Evolutionary conservation across 1,140 invertebrate genomes (phyloP).

Genomic region (Aphaenogaster rudis): DNA sequence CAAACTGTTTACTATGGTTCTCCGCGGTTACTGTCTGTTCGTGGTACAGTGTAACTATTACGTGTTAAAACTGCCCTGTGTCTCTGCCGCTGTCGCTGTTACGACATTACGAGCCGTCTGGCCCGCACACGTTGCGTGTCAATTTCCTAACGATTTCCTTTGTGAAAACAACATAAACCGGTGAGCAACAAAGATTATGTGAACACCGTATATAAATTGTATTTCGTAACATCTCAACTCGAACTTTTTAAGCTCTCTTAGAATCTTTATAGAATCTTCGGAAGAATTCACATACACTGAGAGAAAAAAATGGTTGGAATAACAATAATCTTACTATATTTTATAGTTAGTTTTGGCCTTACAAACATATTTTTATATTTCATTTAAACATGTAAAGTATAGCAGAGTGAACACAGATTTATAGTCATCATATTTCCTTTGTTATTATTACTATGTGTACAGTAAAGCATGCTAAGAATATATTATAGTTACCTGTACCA

Average conservation of each 20-base stretch:
- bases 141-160: constrained; percentile 7
- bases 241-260: not conserved
- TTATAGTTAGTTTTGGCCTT: too few species aligned
- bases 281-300: not conserved
- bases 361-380: too few species aligned
- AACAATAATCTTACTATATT: too few species aligned
- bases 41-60: constrained; percentile 58
- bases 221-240: not conserved
- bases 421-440: too few species aligned
- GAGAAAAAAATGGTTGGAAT: too few species aligned
- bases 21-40: constrained; percentile 35
- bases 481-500: too few species aligned
- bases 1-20: constrained; percentile 65
- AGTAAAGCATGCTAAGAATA: too few species aligned
- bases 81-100: constrained; percentile 12
- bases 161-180: not conserved
- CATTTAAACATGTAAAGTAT: too few species aligned
- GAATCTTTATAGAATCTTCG: not conserved
- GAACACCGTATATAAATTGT: not conserved
- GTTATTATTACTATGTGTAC: too few species aligned
- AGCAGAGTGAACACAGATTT: too few species aligned
- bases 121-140: not conserved
- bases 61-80: constrained; percentile 12
- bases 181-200: not conserved
- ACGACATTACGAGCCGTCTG: not conserved